Conservation (phyloP, 2,888 invertebrate species). For the Chrysolina americana region DNA sequence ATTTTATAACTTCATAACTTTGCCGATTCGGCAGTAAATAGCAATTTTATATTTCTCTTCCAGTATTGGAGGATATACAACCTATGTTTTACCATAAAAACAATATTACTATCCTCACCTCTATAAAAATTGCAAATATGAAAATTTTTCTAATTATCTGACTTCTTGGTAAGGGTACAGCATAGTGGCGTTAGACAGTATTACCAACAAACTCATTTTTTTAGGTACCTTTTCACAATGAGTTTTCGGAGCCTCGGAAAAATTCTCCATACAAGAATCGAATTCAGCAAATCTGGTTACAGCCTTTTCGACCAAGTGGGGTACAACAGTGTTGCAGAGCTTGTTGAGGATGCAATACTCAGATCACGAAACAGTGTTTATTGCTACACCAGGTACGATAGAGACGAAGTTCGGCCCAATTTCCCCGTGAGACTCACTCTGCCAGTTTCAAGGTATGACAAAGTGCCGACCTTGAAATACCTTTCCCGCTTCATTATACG, state of each 20-base stretch:
- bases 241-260: conserved; percentile 79
- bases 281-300: conserved; percentile 74
- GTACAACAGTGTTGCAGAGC: conserved; percentile 77
- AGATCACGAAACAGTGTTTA: conserved; percentile 80
- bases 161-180: no score
- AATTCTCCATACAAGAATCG: conserved; percentile 82
- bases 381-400: conserved; percentile 78
- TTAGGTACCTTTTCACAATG: conserved; percentile 77
- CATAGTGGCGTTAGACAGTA: not conserved
- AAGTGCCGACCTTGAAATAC: conserved; percentile 80
- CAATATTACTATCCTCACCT: no score
- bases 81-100: no score
- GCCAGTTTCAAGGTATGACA: conserved; percentile 82
- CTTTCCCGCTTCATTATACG: conserved; percentile 82
- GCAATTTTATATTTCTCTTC: no score
- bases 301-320: conserved; percentile 61
- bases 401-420: conserved; percentile 77
- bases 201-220: not conserved
- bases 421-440: conserved; percentile 82
- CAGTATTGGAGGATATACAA: no score
- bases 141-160: no score
- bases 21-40: no score
- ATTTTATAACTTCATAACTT: no score
- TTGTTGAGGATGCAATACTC: conserved; percentile 82
- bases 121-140: no score